Base-by-base conservation (phyloP, 2,113 vertebrate species). In the Lophochroa leadbeateri region DNA sequence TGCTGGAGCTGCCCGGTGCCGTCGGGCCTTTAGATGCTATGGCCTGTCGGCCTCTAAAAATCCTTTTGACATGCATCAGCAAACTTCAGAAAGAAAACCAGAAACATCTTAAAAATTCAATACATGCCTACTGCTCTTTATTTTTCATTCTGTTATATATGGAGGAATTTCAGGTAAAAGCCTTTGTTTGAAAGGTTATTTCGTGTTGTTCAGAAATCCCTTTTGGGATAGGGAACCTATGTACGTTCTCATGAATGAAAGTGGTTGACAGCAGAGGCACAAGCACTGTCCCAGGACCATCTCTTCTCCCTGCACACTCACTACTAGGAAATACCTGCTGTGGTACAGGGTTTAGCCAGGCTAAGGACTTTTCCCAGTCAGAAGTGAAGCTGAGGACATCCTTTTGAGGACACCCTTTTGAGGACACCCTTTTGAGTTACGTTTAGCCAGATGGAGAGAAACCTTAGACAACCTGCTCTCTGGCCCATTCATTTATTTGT, bases 281-380 rank as follows among this genome's bases (percentile, higher is more conserved):
- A 50, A 69, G 18, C 1, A 2, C 31, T 64, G 44, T 49, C 24
- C 47, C 27, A 47, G 0, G 0, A 44, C 9, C 1, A 1, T 33
- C 24, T 39, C n/a, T 72, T 74, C 33, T 50, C 37, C 44, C 23
- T 57, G 37, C 41, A 43, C 0, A 0, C 18, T 74, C 21, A 14
- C 37, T 53, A 3, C 18, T 47, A 60, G 57, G 60, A 69, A 79
- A 37, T 29, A n/a, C 11, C 44, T 68, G 31, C 55, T 46, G 37
- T 43, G 17, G 33, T 33, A 41, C 24, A 49, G 43, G 43, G 33
- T 80, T 37, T 37, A 75, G 44, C 10, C 27, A 50, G 17, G 25
- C 68, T 65, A 35, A 29, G 28, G 53, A 60, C 20, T 33, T 69
- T 27, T 69, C 28, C 31, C 18, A 37, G 28, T 82, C n/a, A 65